These are phyloP conservation scores for Stictonetta naevosa DNA, from an alignment of 2,113 vertebrate species.

Conservation along the genomic window DNA sequence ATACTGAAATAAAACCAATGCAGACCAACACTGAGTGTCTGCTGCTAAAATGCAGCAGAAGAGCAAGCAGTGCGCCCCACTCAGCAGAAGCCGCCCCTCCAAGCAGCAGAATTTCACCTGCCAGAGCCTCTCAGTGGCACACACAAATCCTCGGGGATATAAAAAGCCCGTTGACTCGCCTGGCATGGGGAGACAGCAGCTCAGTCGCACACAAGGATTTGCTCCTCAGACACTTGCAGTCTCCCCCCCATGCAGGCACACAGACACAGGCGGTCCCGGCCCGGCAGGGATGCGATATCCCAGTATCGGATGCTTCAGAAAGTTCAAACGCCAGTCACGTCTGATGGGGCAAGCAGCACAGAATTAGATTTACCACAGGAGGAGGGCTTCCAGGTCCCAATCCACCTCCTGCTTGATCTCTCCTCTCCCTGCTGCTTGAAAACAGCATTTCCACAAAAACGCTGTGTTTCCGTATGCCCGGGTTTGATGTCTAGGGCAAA, in stretches of 20 bases:
- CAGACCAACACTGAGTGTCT: fast-evolving
- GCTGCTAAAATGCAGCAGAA: neutral
- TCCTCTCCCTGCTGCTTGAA: neutral
- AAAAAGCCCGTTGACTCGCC: slow-evolving; percentile 67
- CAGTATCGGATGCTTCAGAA: neutral
- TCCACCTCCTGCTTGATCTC: neutral
- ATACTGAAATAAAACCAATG: neutral
- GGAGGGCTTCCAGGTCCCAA: neutral
- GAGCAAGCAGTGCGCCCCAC: neutral
- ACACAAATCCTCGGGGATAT: slow-evolving; percentile 26
- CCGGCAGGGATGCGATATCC: neutral
- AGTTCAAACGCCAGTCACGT: neutral
- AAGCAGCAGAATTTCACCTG: neutral
- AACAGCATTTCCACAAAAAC: neutral
- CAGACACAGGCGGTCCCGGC: neutral
- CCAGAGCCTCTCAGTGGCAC: neutral
- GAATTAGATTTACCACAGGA: fast-evolving
- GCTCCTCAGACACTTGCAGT: neutral
- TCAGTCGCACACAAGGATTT: neutral
- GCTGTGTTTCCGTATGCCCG: neutral
- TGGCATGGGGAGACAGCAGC: slow-evolving; percentile 43
- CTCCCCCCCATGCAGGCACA: fast-evolving
- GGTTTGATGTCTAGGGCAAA: neutral
- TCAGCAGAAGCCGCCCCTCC: neutral
- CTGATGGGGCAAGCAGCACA: neutral